Evolutionary conservation across 2,113 vertebrate species (phyloP).

Genomic region (Eulemur macaco): DNA sequence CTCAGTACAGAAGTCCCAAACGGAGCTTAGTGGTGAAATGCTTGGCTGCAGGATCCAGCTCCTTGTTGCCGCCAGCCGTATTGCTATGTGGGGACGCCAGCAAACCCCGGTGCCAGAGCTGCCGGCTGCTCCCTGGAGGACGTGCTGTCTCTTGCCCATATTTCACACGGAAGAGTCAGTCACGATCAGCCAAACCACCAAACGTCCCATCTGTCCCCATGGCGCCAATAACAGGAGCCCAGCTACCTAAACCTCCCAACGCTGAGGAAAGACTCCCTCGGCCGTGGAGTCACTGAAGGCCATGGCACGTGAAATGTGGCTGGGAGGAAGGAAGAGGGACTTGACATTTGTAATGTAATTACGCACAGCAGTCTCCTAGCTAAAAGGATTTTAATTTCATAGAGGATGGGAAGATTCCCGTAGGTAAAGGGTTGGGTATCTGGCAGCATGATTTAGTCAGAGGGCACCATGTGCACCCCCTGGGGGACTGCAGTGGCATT

Average conservation of each 20-base stretch:
- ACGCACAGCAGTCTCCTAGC: neutral
- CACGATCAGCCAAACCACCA: conserved; percentile 31
- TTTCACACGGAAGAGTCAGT: conserved; percentile 48
- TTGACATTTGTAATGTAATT: conserved; percentile 50
- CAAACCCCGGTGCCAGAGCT: neutral
- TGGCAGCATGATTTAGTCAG: neutral
- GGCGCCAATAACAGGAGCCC: neutral
- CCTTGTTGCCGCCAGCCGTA: neutral
- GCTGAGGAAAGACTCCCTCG: neutral
- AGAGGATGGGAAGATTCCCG: neutral
- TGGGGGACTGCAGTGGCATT: neutral
- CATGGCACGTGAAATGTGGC: neutral
- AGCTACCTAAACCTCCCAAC: neutral
- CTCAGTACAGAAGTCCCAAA: neutral
- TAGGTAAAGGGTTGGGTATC: neutral
- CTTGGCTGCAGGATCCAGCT: neutral
- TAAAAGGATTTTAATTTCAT: conserved; percentile 55
- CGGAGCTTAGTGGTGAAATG: neutral
- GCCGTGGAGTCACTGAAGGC: fast-evolving
- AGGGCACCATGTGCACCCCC: neutral
- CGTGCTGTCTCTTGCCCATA: neutral
- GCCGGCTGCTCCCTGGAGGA: conserved; percentile 47
- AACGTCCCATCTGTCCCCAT: conserved; percentile 53
- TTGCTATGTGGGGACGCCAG: conserved; percentile 31
- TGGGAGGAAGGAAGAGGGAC: neutral